These are phyloP conservation scores for Malurus leucopterus DNA, from an alignment of 2,797 vertebrate species.

Conservation along the genomic window DNA sequence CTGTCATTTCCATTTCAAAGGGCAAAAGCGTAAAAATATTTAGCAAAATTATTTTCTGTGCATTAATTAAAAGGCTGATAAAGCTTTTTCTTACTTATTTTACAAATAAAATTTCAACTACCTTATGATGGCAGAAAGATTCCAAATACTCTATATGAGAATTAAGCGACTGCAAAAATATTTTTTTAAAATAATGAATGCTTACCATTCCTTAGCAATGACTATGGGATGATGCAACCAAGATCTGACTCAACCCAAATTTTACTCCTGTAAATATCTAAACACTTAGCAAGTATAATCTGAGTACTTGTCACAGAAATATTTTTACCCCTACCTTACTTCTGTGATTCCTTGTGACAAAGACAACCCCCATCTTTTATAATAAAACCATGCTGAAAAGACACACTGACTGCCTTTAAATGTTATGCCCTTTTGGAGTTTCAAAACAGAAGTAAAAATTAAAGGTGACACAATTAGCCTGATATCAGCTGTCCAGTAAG, in stretches of 20 bases:
- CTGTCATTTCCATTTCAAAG: not conserved
- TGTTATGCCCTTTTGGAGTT: not conserved
- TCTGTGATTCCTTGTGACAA: not conserved
- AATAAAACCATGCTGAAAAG: not conserved
- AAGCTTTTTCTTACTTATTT: not conserved
- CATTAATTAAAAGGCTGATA: not conserved
- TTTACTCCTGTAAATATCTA: not conserved
- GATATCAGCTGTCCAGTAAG: not conserved
- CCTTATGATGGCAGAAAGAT: not conserved
- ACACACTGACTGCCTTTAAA: not conserved
- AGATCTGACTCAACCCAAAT: not conserved
- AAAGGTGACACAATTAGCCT: not conserved
- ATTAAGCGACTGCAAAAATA: not conserved
- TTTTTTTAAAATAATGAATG: not conserved
- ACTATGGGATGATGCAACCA: not conserved
- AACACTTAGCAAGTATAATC: not conserved
- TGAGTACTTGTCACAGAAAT: not conserved
- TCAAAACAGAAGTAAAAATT: not conserved
- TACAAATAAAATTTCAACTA: not conserved
- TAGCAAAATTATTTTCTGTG: not conserved
- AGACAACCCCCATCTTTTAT: not conserved
- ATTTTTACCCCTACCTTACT: not conserved
- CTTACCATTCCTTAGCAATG: not conserved
- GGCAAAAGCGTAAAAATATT: not conserved
- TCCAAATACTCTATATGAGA: not conserved